These are phyloP conservation scores for Escarpia spicata DNA, from an alignment of 2,888 invertebrate genomes.

Conservation along the genomic window DNA sequence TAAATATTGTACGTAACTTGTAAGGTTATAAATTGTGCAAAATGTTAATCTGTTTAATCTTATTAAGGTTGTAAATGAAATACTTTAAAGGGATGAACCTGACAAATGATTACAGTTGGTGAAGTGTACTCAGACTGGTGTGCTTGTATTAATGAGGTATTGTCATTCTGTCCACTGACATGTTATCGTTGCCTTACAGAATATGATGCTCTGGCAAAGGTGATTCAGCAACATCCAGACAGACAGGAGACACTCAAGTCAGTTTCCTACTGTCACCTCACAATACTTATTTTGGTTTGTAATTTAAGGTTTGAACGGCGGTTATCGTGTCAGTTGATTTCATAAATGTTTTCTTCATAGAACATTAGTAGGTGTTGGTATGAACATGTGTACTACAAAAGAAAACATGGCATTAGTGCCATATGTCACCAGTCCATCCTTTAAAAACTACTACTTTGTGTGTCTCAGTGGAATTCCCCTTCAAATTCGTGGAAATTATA, in stretches of 20 bases:
- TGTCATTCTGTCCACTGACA: not conserved
- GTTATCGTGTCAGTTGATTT: too few species aligned
- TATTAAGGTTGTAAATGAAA: not conserved
- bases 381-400: too few species aligned
- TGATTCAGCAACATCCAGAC: slow-evolving; percentile 90
- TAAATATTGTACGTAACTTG: not conserved
- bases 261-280: not conserved
- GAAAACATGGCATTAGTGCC: too few species aligned
- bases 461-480: too few species aligned
- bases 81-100: not conserved
- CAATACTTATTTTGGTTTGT: not conserved
- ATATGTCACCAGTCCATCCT: too few species aligned
- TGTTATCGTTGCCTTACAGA: slow-evolving; percentile 71
- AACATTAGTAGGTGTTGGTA: too few species aligned
- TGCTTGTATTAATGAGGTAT: not conserved
- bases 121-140: not conserved
- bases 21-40: not conserved
- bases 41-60: not conserved
- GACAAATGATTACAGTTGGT: not conserved
- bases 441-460: too few species aligned
- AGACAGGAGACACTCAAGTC: slow-evolving; percentile 73
- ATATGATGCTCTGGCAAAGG: slow-evolving; percentile 90
- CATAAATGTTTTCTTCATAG: too few species aligned
- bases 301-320: too few species aligned
- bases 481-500: too few species aligned